phyloP scores from a whole-genome alignment of 1,140 invertebrate species.

The Drosophila kurseongensis region DNA sequence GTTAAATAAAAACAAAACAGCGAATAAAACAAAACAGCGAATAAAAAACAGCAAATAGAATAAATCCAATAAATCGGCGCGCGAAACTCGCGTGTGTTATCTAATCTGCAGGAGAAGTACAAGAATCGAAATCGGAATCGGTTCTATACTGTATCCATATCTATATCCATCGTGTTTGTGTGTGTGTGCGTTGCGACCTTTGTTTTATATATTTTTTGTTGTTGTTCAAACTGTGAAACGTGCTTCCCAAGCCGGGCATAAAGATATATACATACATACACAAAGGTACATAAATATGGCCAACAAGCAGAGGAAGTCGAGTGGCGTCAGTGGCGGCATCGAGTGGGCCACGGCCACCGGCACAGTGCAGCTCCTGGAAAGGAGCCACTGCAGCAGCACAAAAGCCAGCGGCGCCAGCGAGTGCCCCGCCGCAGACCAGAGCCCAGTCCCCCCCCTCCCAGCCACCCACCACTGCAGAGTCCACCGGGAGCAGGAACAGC shows the following conservation, averaged over 20 bases:
- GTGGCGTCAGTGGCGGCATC: conserved; percentile 11
- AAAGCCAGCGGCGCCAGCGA: background rate
- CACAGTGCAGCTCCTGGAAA: conserved; percentile 56
- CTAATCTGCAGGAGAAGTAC: conserved; percentile 64
- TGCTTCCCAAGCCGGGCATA: conserved; percentile 5
- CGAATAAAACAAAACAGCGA: conserved; percentile 12
- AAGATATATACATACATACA: conserved; percentile 1
- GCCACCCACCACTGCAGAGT: conserved; percentile 9
- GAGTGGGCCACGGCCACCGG: conserved; percentile 66
- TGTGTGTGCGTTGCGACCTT: conserved; percentile 40
- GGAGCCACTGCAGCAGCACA: conserved; percentile 22
- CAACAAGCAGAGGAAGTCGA: conserved; percentile 51
- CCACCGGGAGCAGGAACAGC: background rate
- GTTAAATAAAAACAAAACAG: conserved; percentile 18
- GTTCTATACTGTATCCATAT: conserved; percentile 20
- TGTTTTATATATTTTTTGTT: conserved; percentile 38
- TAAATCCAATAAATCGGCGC: conserved; percentile 50
- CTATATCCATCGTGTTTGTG: conserved; percentile 20
- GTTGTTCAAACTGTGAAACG: conserved; percentile 12
- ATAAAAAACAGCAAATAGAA: conserved; percentile 31
- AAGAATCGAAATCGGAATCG: conserved; percentile 33
- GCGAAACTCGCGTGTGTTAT: conserved; percentile 73
- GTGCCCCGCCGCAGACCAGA: background rate
- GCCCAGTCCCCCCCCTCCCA: background rate
- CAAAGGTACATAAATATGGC: conserved; percentile 34